These are phyloP conservation scores for Stigmatopora nigra DNA, from an alignment of 2,113 vertebrate species.

Conservation along the genomic window DNA sequence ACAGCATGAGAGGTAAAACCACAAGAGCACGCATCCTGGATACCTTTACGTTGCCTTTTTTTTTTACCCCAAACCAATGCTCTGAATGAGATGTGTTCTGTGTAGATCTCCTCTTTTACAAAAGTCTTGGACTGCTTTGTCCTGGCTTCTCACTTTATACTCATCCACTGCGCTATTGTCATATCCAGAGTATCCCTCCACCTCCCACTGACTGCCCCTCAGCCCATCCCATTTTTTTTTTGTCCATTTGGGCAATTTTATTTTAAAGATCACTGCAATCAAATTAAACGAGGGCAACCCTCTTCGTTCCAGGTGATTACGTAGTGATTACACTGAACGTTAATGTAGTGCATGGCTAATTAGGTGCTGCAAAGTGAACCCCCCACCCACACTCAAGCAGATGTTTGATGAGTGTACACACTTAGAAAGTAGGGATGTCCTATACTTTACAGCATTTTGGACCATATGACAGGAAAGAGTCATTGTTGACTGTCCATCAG, in stretches of 20 bases:
- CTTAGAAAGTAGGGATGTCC: constrained; percentile 32
- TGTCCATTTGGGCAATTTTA: constrained; percentile 34
- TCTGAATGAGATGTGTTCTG: neutral
- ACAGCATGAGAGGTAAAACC: constrained; percentile 61
- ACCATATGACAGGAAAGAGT: constrained; percentile 36
- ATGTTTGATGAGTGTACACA: constrained; percentile 45
- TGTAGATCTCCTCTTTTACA: neutral
- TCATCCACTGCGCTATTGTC: constrained; percentile 20
- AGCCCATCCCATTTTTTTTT: constrained; percentile 45
- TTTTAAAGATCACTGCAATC: constrained; percentile 37
- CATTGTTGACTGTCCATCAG: constrained; percentile 62
- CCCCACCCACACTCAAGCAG: constrained; percentile 29
- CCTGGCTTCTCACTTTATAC: neutral
- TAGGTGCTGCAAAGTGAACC: constrained; percentile 37
- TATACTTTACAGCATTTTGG: constrained; percentile 37
- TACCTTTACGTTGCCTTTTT: neutral
- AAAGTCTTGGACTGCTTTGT: neutral
- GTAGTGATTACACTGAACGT: constrained; percentile 39
- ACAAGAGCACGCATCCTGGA: constrained; percentile 57
- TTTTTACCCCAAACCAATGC: neutral
- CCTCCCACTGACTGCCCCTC: constrained; percentile 16
- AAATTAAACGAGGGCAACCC: constrained; percentile 47
- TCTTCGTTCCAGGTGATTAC: constrained; percentile 27
- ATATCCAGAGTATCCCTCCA: constrained; percentile 16
- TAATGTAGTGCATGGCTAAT: constrained; percentile 42